Evolutionary conservation across 1,140 invertebrate species (phyloP).

Genomic region (Branchinecta lynchi): DNA sequence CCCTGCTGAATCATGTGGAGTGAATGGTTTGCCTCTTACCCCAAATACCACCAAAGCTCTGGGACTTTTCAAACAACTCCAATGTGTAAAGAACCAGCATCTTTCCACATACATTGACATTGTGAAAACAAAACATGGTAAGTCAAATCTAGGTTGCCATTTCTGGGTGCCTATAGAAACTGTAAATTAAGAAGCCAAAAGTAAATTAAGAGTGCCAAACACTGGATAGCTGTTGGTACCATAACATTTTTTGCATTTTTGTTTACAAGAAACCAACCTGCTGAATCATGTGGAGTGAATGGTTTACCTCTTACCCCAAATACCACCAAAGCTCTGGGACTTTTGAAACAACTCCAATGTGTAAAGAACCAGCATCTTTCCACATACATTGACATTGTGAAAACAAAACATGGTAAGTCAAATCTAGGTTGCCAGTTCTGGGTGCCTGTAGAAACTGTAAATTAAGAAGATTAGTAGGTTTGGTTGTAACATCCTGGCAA

Average conservation of each 20-base stretch:
- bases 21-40: constrained; percentile 84
- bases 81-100: constrained; percentile 59
- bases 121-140: constrained; percentile 84
- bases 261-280: constrained; percentile 46
- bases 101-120: constrained; percentile 80
- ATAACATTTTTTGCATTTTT: too few species aligned
- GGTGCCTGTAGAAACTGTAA: too few species aligned
- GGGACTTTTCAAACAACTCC: constrained; percentile 67
- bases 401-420: constrained; percentile 78
- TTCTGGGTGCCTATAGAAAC: neutral
- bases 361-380: constrained; percentile 65
- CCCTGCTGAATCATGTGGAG: constrained; percentile 78
- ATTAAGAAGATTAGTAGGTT: too few species aligned
- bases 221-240: too few species aligned
- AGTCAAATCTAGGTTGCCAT: constrained; percentile 24
- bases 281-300: constrained; percentile 85
- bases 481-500: too few species aligned
- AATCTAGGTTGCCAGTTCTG: neutral
- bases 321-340: constrained; percentile 81
- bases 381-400: constrained; percentile 73
- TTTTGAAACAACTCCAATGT: constrained; percentile 64
- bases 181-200: too few species aligned
- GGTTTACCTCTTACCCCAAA: constrained; percentile 88
- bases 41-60: constrained; percentile 89
- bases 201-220: too few species aligned